A percentile compares a stretch with the other conserved stretches of the same genome.
Evolutionary conservation across 2,888 invertebrate species (phyloP).

Genomic region (Drosophila pegasa): DNA sequence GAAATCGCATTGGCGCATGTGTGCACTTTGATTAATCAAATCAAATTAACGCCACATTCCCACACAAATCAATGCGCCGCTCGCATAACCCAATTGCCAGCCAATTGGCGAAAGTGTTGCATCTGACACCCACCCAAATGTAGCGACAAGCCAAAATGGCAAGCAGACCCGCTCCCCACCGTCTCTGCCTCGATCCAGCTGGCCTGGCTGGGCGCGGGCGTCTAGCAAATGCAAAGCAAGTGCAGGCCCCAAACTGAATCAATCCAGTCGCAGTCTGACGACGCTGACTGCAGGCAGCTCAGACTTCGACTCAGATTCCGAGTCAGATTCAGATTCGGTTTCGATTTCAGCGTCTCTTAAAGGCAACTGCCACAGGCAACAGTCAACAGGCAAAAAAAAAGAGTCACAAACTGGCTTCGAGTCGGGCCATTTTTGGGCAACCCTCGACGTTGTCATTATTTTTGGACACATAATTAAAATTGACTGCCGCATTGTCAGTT

Average conservation of each 20-base stretch:
- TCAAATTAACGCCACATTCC: constrained; percentile 77
- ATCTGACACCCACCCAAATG: constrained; percentile 75
- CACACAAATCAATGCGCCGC: constrained; percentile 77
- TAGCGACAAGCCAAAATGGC: constrained; percentile 60
- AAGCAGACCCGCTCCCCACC: constrained; percentile 53
- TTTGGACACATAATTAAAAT: constrained; percentile 80
- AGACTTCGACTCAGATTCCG: constrained; percentile 32
- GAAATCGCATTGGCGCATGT: constrained; percentile 68
- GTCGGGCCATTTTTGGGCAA: constrained; percentile 74
- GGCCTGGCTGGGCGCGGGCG: constrained; percentile 50
- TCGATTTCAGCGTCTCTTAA: constrained; percentile 47
- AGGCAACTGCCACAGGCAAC: constrained; percentile 68
- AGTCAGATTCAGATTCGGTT: constrained; percentile 45
- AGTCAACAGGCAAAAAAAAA: constrained; percentile 31
- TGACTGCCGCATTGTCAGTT: constrained; percentile 66
- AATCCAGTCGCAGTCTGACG: constrained; percentile 44
- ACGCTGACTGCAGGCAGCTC: constrained; percentile 22
- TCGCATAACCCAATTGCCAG: constrained; percentile 48
- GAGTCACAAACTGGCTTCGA: constrained; percentile 39
- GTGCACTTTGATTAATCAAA: constrained; percentile 75
- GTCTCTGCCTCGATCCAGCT: constrained; percentile 4
- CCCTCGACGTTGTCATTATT: constrained; percentile 74
- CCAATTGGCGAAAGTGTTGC: constrained; percentile 77
- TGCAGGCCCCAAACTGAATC: constrained; percentile 25
- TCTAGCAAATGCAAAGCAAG: constrained; percentile 62